Conservation (phyloP, 1,140 invertebrate genomes). For the Drosophila aff. region DNA sequence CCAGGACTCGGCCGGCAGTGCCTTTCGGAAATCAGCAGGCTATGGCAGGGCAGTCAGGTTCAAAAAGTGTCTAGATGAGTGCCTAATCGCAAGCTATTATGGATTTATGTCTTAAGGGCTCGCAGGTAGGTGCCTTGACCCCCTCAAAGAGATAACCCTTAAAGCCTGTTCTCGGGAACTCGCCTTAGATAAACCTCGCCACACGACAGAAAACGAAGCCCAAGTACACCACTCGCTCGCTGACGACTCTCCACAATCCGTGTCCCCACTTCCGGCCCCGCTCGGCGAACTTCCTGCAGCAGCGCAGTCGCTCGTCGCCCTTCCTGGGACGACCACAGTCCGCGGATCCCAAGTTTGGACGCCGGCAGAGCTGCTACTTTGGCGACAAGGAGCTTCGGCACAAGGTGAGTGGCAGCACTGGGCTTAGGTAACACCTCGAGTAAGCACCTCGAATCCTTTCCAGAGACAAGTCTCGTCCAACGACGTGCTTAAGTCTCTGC, state of each 20-base stretch:
- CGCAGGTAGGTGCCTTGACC: slow-evolving; percentile 55
- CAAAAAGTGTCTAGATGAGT: slow-evolving; percentile 49
- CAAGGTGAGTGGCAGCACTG: slow-evolving; percentile 31
- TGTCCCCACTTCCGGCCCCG: slow-evolving; percentile 68
- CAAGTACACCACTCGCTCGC: slow-evolving; percentile 65
- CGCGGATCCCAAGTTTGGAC: slow-evolving; percentile 76
- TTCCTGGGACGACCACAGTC: slow-evolving; percentile 77
- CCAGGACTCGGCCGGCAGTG: slow-evolving; percentile 5
- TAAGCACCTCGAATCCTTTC: neutral
- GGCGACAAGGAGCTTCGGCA: slow-evolving; percentile 58
- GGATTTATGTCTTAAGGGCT: slow-evolving; percentile 83
- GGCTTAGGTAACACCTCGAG: neutral
- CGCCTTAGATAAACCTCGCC: slow-evolving; percentile 74
- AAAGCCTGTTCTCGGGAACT: neutral
- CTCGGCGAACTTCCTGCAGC: slow-evolving; percentile 76
- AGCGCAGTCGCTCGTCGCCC: slow-evolving; percentile 74
- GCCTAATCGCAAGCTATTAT: slow-evolving; percentile 60
- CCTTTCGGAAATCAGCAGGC: slow-evolving; percentile 56
- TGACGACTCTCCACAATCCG: slow-evolving; percentile 61
- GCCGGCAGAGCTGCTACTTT: slow-evolving; percentile 55
- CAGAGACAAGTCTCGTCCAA: slow-evolving; percentile 75
- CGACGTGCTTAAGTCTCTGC: slow-evolving; percentile 72
- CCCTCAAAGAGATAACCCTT: neutral
- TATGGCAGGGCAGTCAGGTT: slow-evolving; percentile 54
- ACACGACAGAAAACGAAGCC: slow-evolving; percentile 79